These are phyloP conservation scores for Phyllostomus discolor DNA, from an alignment of 2,113 vertebrate genomes.

Conservation along the genomic window DNA sequence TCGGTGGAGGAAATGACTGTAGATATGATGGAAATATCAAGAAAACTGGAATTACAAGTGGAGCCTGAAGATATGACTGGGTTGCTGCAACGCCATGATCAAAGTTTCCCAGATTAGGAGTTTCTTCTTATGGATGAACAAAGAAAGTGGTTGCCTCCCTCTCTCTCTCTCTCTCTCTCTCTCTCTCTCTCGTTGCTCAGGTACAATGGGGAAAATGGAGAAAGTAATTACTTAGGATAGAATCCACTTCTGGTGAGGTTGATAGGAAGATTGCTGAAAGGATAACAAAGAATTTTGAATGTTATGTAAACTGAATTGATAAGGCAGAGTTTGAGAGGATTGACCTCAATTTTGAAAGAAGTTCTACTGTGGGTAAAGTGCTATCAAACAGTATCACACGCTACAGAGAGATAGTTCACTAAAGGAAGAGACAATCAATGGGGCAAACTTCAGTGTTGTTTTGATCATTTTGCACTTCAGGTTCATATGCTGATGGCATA, in stretches of 20 bases:
- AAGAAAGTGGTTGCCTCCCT: too few species aligned
- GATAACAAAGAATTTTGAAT: neutral
- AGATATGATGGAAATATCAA: neutral
- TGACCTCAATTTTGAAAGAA: neutral
- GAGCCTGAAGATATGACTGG: neutral
- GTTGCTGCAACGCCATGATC: neutral
- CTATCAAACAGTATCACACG: neutral
- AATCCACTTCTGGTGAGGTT: neutral
- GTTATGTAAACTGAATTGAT: neutral
- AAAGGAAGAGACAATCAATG: neutral
- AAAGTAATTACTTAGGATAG: neutral
- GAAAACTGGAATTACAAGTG: neutral
- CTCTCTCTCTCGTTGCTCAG: too few species aligned
- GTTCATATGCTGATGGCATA: neutral
- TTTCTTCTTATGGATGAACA: too few species aligned
- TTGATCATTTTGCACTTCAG: constrained; percentile 13
- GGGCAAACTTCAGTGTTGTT: neutral
- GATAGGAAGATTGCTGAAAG: neutral
- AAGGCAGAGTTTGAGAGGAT: neutral
- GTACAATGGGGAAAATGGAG: too few species aligned
- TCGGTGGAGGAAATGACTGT: neutral
- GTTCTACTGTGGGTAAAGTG: too few species aligned
- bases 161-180: too few species aligned
- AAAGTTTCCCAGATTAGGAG: neutral
- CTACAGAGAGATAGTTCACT: neutral